Percentiles rank a stretch among this genome's conserved stretches.
phyloP scores from a whole-genome alignment of 2,797 vertebrate genomes.

The Sternotherus odoratus region DNA sequence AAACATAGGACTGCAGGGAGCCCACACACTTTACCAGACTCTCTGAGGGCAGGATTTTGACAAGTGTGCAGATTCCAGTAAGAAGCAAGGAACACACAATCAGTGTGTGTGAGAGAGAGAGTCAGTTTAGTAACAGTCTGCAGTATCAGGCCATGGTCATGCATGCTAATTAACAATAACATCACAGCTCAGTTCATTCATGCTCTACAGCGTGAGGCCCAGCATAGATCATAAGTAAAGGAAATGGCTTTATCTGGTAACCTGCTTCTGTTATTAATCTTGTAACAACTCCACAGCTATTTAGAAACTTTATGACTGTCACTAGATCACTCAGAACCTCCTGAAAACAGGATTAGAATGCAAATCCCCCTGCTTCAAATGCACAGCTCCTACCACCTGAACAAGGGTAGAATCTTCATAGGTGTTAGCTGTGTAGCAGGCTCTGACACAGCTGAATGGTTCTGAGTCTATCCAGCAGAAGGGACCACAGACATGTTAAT shows the following conservation, averaged over 20 bases:
- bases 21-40: not conserved
- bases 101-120: not conserved
- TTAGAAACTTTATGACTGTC: slow-evolving; percentile 23
- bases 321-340: not conserved
- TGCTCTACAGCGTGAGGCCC: slow-evolving; percentile 1
- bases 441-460: fast-evolving
- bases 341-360: fast-evolving
- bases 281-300: not conserved
- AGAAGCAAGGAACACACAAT: not conserved
- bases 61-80: not conserved
- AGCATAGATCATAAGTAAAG: slow-evolving; percentile 6
- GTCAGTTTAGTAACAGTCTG: slow-evolving; percentile 4
- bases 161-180: slow-evolving; percentile 19
- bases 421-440: fast-evolving
- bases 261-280: slow-evolving; percentile 19
- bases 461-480: not conserved
- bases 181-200: not conserved
- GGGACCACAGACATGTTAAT: not conserved
- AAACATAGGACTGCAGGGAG: not conserved
- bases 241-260: slow-evolving; percentile 24
- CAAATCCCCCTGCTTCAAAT: not conserved
- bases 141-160: fast-evolving
- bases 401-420: not conserved
- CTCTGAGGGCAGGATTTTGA: not conserved
- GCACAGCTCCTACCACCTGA: not conserved